Percentiles rank a stretch among this genome's conserved stretches.
These are phyloP conservation scores for Tokudaia muenninki DNA, from an alignment of 2,797 vertebrate genomes.

Conservation along the genomic window DNA sequence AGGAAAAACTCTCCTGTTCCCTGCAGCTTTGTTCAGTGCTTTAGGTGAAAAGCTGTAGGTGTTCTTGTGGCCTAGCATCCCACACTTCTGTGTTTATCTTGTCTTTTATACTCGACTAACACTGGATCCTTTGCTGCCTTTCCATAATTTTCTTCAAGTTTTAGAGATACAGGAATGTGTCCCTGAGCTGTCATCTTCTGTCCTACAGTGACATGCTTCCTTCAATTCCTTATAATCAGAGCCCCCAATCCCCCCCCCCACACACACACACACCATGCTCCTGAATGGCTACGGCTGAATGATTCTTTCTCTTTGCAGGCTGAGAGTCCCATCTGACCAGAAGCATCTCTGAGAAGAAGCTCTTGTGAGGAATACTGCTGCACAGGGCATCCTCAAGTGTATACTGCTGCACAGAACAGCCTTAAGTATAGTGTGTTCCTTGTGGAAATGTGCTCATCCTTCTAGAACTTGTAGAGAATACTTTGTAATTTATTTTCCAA, in stretches of 20 bases:
- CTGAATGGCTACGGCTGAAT: background rate
- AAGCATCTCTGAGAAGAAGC: conserved; percentile 20
- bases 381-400: background rate
- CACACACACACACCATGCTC: background rate
- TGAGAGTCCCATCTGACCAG: background rate
- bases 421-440: background rate
- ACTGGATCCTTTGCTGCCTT: background rate
- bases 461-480: background rate
- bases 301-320: background rate
- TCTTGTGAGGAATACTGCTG: background rate
- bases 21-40: background rate
- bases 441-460: background rate
- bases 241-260: rapidly evolving
- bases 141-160: background rate
- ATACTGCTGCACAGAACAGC: background rate
- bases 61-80: background rate
- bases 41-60: background rate
- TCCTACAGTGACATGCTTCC: background rate
- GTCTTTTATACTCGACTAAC: background rate
- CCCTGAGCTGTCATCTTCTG: background rate
- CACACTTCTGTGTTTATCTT: background rate
- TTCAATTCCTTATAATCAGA: background rate
- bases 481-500: conserved; percentile 20
- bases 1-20: too few relatives aligned
- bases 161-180: background rate